These are phyloP conservation scores for Triops cancriformis DNA, from an alignment of 1,140 invertebrate genomes.

Conservation along the genomic window DNA sequence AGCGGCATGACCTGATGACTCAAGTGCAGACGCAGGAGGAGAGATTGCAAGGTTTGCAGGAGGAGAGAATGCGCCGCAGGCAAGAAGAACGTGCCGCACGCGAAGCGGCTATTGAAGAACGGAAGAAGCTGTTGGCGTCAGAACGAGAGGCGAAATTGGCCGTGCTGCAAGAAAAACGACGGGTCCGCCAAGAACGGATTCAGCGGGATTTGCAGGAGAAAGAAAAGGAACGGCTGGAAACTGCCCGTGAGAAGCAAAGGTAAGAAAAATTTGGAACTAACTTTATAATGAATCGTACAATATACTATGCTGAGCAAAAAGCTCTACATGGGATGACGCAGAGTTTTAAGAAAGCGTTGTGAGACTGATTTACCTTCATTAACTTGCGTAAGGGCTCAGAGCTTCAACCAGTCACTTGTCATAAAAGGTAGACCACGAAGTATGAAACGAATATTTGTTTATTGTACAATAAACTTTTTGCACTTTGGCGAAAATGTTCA, in stretches of 20 bases:
- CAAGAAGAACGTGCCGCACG: slow-evolving; percentile 89
- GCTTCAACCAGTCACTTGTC: no score
- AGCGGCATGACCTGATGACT: slow-evolving; percentile 77
- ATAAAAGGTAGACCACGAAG: no score
- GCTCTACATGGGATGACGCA: no score
- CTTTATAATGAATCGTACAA: no score
- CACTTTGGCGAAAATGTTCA: no score
- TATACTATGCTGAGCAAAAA: no score
- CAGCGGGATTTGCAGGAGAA: slow-evolving; percentile 75
- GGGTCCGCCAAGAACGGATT: slow-evolving; percentile 73
- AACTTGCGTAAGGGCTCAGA: no score
- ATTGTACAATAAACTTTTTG: no score
- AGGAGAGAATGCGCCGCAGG: slow-evolving; percentile 54
- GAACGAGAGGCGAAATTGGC: slow-evolving; percentile 63
- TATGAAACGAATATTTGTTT: no score
- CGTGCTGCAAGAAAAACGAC: slow-evolving; percentile 68
- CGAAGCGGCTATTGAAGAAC: slow-evolving; percentile 84
- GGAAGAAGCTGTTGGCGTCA: slow-evolving; percentile 72
- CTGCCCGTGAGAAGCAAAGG: slow-evolving; percentile 71
- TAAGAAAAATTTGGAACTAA: slow-evolving; percentile 36
- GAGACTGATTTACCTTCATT: no score
- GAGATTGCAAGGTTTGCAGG: slow-evolving; percentile 63
- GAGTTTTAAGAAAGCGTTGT: no score
- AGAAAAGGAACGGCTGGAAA: slow-evolving; percentile 70
- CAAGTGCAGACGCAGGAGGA: slow-evolving; percentile 61